Percentiles rank a stretch among this genome's conserved stretches.
Conservation (phyloP, 1,140 invertebrate species). For the Zaprionus davidi region DNA sequence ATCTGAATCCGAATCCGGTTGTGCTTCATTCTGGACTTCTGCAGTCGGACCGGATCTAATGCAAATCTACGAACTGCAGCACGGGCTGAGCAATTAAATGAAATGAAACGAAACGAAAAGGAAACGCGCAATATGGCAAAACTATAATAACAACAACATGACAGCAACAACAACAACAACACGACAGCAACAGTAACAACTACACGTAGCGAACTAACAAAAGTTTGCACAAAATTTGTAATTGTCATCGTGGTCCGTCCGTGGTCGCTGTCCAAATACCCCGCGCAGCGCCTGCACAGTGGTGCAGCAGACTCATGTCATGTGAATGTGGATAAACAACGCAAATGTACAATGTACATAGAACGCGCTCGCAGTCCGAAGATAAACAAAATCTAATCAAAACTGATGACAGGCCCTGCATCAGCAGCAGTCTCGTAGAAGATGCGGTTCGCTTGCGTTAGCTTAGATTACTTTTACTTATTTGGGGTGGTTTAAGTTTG, state of each 20-base stretch:
- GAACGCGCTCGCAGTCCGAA: neutral
- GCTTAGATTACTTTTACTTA: conserved; percentile 1
- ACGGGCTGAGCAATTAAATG: conserved; percentile 67
- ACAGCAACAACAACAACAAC: conserved; percentile 7
- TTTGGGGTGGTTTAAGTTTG: neutral
- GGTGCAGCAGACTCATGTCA: conserved; percentile 19
- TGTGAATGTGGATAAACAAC: neutral
- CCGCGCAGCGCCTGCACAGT: conserved; percentile 19
- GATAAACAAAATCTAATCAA: neutral
- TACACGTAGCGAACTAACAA: conserved; percentile 4
- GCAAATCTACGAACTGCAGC: conserved; percentile 15
- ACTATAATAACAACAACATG: conserved; percentile 51
- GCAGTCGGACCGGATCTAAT: conserved; percentile 52
- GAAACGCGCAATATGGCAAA: conserved; percentile 65
- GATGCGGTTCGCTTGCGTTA: neutral
- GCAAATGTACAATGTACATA: conserved; percentile 7
- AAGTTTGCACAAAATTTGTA: conserved; percentile 61
- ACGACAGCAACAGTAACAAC: neutral
- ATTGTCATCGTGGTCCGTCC: conserved; percentile 60
- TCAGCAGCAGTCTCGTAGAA: neutral
- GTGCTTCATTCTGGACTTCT: conserved; percentile 42
- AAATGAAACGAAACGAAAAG: conserved; percentile 58
- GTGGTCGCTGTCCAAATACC: conserved; percentile 9
- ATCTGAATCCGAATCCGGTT: conserved; percentile 34
- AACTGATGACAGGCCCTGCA: neutral